Evolutionary conservation across 2,888 invertebrate species (phyloP).

Genomic region (Trachelus tabidus): DNA sequence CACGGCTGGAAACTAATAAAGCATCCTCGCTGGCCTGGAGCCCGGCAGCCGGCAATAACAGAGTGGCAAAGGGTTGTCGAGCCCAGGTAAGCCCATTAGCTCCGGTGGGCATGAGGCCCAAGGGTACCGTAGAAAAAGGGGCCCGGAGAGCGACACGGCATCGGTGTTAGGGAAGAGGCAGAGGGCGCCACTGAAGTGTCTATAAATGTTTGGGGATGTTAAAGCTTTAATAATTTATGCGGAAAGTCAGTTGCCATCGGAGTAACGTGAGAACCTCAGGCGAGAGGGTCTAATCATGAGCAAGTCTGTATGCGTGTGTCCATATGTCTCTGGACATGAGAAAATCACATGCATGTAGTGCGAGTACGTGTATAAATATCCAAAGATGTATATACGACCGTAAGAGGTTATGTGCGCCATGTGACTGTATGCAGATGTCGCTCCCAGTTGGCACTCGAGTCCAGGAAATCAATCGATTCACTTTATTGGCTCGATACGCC

Average conservation of each 20-base stretch:
- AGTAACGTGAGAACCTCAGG: slow-evolving; percentile 53
- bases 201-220: slow-evolving; percentile 38
- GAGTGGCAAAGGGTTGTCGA: slow-evolving; percentile 39
- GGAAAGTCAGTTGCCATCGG: slow-evolving; percentile 50
- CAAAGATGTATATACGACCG: too few species aligned
- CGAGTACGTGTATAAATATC: too few species aligned
- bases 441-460: slow-evolving; percentile 34
- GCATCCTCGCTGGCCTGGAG: too few species aligned
- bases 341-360: too few species aligned
- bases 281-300: too few species aligned
- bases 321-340: too few species aligned
- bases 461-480: slow-evolving; percentile 23
- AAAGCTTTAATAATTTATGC: slow-evolving; percentile 50
- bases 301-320: too few species aligned
- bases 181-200: slow-evolving; percentile 27
- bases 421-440: slow-evolving; percentile 44
- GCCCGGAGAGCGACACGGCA: background rate
- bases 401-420: slow-evolving; percentile 30
- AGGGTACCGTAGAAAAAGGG: background rate
- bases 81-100: slow-evolving; percentile 54
- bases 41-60: slow-evolving; percentile 10
- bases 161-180: slow-evolving; percentile 30
- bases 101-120: slow-evolving; percentile 26
- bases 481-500: background rate
- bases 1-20: too few species aligned